Conservation (phyloP, 2,113 vertebrate genomes). For the Channa maculata region DNA sequence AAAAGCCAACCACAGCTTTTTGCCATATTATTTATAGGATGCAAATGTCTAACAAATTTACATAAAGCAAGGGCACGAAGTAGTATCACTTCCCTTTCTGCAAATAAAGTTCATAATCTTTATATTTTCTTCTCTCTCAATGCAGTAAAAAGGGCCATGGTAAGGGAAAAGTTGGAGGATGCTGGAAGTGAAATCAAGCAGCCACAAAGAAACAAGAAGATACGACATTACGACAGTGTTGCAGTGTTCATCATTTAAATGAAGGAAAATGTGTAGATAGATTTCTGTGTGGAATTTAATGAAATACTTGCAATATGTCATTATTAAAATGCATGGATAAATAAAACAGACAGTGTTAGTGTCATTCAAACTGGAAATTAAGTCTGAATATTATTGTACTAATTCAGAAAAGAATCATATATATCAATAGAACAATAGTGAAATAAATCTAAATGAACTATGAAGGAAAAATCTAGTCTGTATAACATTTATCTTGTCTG, state of each 20-base stretch:
- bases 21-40: not conserved
- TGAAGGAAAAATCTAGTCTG: too few species aligned
- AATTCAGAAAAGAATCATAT: not conserved
- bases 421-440: not conserved
- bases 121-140: conserved; percentile 25
- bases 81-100: not conserved
- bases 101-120: not conserved
- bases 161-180: conserved; percentile 80
- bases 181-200: conserved; percentile 74
- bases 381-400: not conserved
- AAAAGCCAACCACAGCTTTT: not conserved
- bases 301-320: conserved; percentile 2
- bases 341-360: conserved; percentile 1
- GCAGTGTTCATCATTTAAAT: conserved; percentile 2
- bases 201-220: conserved; percentile 6
- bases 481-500: not conserved
- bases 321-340: conserved; percentile 31
- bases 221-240: conserved; percentile 7
- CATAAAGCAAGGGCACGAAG: not conserved
- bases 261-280: not conserved
- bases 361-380: not conserved
- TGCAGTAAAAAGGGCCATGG: conserved; percentile 79
- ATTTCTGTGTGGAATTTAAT: conserved; percentile 27
- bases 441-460: not conserved
- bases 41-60: conserved; percentile 9